Conservation (phyloP, 2,113 vertebrate species). For the Labeo catla region DNA sequence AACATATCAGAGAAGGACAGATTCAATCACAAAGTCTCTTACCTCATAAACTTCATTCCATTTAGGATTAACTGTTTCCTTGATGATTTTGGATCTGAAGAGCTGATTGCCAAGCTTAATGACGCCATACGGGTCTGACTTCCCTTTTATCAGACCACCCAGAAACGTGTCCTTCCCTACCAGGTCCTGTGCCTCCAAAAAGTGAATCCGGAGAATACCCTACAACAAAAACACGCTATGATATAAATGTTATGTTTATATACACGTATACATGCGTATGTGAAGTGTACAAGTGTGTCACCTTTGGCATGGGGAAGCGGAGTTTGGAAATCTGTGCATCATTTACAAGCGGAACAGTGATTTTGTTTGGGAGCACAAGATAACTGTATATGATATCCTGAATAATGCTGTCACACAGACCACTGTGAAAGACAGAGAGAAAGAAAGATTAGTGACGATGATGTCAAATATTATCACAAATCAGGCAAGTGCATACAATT, state of each 20-base stretch:
- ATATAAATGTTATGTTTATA: background rate
- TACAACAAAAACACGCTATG: slow-evolving; percentile 59
- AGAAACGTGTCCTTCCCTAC: slow-evolving; percentile 89
- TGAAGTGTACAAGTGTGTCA: slow-evolving; percentile 55
- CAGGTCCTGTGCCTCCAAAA: slow-evolving; percentile 91
- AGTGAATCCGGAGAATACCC: slow-evolving; percentile 91
- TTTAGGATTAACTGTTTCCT: slow-evolving; percentile 88
- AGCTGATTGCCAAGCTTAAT: slow-evolving; percentile 85
- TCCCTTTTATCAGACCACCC: slow-evolving; percentile 92
- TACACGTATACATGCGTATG: background rate
- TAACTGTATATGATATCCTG: slow-evolving; percentile 91
- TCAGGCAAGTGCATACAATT: background rate
- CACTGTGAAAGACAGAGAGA: slow-evolving; percentile 73
- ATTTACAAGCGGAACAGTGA: slow-evolving; percentile 90
- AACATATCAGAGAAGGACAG: background rate
- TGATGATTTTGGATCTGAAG: slow-evolving; percentile 91
- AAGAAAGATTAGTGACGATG: slow-evolving; percentile 13
- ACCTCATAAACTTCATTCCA: slow-evolving; percentile 98
- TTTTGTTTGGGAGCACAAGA: slow-evolving; percentile 92
- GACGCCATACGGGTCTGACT: slow-evolving; percentile 95
- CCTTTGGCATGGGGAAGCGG: slow-evolving; percentile 93
- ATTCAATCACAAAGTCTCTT: background rate
- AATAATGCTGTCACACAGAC: slow-evolving; percentile 89
- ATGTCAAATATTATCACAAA: background rate
- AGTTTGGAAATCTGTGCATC: slow-evolving; percentile 85